Evolutionary conservation across 2,888 invertebrate species (phyloP), one percentile per base, ranked within the genome.

Genomic region (Xestia c-nigrum): DNA sequence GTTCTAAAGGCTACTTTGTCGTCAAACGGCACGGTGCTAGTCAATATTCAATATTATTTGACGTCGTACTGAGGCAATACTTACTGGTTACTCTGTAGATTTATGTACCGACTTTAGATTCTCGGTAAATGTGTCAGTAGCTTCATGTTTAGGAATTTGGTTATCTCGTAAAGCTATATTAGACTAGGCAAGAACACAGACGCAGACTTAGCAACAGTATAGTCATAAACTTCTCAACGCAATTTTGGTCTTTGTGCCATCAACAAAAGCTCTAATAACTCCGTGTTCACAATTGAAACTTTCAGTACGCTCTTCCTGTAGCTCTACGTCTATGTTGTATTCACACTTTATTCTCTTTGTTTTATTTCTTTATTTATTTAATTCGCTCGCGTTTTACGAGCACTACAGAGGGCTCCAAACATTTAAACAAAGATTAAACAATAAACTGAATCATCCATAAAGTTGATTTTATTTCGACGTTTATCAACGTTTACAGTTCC

Each of bases 1-100:
- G 88, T 88, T 88, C 72, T 81, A 57, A 86, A 88, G 86, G 84
- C 86, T 84, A 81, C 71, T 66, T 87, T 80, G 78, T 84, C 72
- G 86, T 84, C 78, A 83, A 77, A 80, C 70, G 59, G 21, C 73
- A 80, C 66, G 21, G 24, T 72, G 71, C 46, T 80, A 74, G 73
- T 73, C 74, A 68, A 71, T 81, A 85, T 74, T 74, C 71, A 52
- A 78, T 85, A 82, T 81, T 78, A 76, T 81, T 76, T 72, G 71
- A 81, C 68, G 72, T 76, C 57, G 76, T 46, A 72, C 76, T 70
- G 38, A 59, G 59, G 55, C 68, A 72, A 65, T 74, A 74, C 52
- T 80, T 65, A 72, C 63, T 61, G n/a, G 31, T 31, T 71, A 38
- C 50, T 65, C 63, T 24, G 55, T 66, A 57, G 31, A 50, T 65